A percentile compares a stretch with the other conserved stretches of the same genome.
Conservation (phyloP, 2,113 vertebrate genomes). For the Dascyllus trimaculatus region DNA sequence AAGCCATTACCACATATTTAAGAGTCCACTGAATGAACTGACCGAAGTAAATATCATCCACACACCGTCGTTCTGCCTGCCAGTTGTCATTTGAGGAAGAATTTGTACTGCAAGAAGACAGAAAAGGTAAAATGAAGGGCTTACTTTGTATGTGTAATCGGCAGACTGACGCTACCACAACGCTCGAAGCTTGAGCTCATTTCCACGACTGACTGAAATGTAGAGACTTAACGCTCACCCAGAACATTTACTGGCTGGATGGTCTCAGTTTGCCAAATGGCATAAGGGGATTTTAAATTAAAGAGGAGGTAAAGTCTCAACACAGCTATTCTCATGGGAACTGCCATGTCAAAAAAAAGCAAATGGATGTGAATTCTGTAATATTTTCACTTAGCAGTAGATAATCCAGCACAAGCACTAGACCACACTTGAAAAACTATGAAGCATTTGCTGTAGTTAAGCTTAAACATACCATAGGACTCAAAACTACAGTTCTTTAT, state of each 20-base stretch:
- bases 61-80: conserved; percentile 41
- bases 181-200: conserved; percentile 58
- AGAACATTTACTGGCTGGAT: conserved; percentile 79
- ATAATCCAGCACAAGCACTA: conserved; percentile 32
- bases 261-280: conserved; percentile 72
- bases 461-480: not conserved
- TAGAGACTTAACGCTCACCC: conserved; percentile 74
- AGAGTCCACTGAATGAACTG: conserved; percentile 33
- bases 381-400: conserved; percentile 35
- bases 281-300: conserved; percentile 75
- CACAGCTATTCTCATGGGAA: conserved; percentile 45
- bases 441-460: not conserved
- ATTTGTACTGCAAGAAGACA: conserved; percentile 43
- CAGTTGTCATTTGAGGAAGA: conserved; percentile 49
- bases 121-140: conserved; percentile 52
- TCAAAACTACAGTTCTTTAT: too few species aligned
- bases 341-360: conserved; percentile 14
- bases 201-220: conserved; percentile 70
- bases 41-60: conserved; percentile 34
- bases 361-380: conserved; percentile 41
- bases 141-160: conserved; percentile 54
- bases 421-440: conserved; percentile 11
- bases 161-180: conserved; percentile 45
- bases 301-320: conserved; percentile 61
- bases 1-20: conserved; percentile 52